Evolutionary conservation across 2,797 vertebrate genomes (phyloP).

Genomic region (Myiotriccus ornatus): DNA sequence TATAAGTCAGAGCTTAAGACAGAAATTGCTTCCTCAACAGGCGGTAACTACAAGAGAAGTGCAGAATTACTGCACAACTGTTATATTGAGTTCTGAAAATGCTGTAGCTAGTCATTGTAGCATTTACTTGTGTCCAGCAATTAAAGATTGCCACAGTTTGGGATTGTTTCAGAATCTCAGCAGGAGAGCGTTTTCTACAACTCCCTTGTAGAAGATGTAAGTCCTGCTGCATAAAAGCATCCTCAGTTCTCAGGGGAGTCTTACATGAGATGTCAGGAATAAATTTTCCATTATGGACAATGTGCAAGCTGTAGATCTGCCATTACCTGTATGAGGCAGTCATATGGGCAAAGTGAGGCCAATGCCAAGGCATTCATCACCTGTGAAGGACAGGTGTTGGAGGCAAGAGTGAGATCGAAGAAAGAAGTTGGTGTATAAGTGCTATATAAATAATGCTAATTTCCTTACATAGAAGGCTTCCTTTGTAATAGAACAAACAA

Average conservation of each 20-base stretch:
- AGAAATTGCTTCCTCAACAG: constrained; percentile 41
- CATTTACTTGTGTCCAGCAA: constrained; percentile 29
- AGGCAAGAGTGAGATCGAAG: not conserved
- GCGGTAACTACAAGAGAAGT: constrained; percentile 23
- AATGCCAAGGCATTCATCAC: not conserved
- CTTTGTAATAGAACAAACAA: not conserved
- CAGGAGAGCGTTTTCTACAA: not conserved
- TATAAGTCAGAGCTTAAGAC: constrained; percentile 33
- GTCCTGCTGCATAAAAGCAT: not conserved
- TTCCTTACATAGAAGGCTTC: not conserved
- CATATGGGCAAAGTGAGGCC: not conserved
- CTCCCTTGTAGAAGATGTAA: not conserved
- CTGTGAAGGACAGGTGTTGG: not conserved
- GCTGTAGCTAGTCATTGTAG: not conserved
- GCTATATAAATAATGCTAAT: not conserved
- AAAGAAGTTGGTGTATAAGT: not conserved
- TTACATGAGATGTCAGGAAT: not conserved
- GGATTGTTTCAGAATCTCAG: constrained; percentile 13
- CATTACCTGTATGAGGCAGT: not conserved
- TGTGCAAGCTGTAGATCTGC: not conserved
- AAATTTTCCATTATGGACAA: not conserved
- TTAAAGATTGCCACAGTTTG: constrained; percentile 33
- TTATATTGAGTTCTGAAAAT: constrained; percentile 49
- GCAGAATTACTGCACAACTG: constrained; percentile 28
- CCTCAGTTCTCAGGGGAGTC: not conserved